Conservation (phyloP, 1,140 invertebrate species). For the Trachymyrmex cornetzi region DNA sequence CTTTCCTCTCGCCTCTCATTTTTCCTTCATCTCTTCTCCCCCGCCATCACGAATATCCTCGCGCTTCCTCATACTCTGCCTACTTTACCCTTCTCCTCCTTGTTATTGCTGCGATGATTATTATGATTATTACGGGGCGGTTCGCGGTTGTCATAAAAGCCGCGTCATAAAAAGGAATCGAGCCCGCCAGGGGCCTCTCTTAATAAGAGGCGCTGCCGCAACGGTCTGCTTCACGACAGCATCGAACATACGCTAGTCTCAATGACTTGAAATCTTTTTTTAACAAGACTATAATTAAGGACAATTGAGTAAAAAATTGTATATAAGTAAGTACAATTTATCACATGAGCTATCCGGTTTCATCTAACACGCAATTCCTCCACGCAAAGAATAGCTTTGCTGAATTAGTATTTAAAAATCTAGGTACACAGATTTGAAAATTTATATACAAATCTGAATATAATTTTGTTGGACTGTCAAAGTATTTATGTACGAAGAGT, state of each 20-base stretch:
- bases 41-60: slow-evolving; percentile 21
- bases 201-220: slow-evolving; percentile 74
- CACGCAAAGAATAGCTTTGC: too few species aligned
- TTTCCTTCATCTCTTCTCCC: slow-evolving; percentile 24
- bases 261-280: neutral
- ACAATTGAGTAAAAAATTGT: neutral
- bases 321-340: slow-evolving; percentile 3
- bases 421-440: too few species aligned
- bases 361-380: too few species aligned
- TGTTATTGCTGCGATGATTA: slow-evolving; percentile 82
- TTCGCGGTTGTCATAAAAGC: slow-evolving; percentile 81
- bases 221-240: slow-evolving; percentile 25
- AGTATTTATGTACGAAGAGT: too few species aligned
- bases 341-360: neutral
- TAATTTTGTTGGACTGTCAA: too few species aligned
- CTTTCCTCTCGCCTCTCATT: slow-evolving; percentile 26
- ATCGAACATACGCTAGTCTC: neutral
- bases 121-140: slow-evolving; percentile 83
- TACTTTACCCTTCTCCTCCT: slow-evolving; percentile 34
- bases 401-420: too few species aligned
- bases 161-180: slow-evolving; percentile 78
- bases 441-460: too few species aligned
- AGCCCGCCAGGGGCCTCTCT: slow-evolving; percentile 68
- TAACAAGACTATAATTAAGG: neutral
- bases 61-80: slow-evolving; percentile 19